Evolutionary conservation across 2,113 vertebrate genomes (phyloP).

Genomic region (Paratilapia polleni): DNA sequence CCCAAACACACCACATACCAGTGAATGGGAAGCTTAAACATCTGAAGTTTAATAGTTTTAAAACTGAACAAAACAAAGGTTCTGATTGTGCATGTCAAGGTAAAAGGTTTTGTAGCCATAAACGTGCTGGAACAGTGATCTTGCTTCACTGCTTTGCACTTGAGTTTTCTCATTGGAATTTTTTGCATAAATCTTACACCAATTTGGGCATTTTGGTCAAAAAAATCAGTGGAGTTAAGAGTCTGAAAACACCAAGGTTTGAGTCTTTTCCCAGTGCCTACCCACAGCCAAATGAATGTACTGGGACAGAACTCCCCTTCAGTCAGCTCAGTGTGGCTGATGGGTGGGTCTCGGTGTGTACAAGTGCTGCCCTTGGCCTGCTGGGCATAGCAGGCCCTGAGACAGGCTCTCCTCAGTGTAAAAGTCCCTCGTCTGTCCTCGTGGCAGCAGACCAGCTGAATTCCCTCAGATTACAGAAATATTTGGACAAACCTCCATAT

Average conservation of each 20-base stretch:
- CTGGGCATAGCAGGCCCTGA: constrained; percentile 52
- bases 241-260: constrained; percentile 69
- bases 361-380: constrained; percentile 60
- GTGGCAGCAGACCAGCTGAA: constrained; percentile 49
- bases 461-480: constrained; percentile 73
- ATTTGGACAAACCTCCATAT: constrained; percentile 74
- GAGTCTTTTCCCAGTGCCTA: constrained; percentile 52
- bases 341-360: constrained; percentile 48
- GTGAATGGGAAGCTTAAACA: constrained; percentile 30
- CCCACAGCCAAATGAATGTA: constrained; percentile 50
- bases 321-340: constrained; percentile 49
- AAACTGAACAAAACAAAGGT: constrained; percentile 8
- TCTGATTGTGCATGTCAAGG: constrained; percentile 28
- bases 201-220: constrained; percentile 68
- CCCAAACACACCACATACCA: constrained; percentile 37
- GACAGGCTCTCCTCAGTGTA: constrained; percentile 72
- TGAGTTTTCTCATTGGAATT: constrained; percentile 54
- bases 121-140: constrained; percentile 47
- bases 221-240: constrained; percentile 70
- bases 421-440: constrained; percentile 53
- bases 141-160: constrained; percentile 19
- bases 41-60: constrained; percentile 23
- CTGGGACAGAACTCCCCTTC: constrained; percentile 72
- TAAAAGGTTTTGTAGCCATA: constrained; percentile 30
- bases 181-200: constrained; percentile 55